Base-by-base conservation (phyloP, 1,140 invertebrate genomes). In the Phymastichus coffea region DNA sequence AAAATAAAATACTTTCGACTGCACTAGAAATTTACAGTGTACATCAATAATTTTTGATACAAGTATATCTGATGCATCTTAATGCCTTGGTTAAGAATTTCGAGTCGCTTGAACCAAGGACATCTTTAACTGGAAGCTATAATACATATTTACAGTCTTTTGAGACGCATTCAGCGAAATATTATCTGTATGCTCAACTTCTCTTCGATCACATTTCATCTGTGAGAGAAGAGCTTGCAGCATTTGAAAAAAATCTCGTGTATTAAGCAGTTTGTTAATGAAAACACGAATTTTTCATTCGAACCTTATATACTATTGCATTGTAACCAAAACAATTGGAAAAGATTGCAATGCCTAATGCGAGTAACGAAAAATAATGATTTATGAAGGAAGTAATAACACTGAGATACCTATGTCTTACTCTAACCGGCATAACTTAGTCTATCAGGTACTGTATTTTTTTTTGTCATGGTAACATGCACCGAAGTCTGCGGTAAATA, bases 391-490 rank as follows among this genome's bases (percentile, higher is more conserved):
- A 67, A 74, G 67, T 73, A 76, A 75, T 73, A 78, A 78, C 76
- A 78, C 70, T 70, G 77, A 78, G 76, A 77, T 77, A 66, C 66
- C 70, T 74, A 77, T 70, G 69, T 78, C 70, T 74, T 72, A 71
- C 69, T 77, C 72, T 76, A 78, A 73, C 77, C 69, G 70, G 78
- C 76, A 78, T 70, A 78, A 73, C 77, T 80, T 78, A 79, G 70
- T 76, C 77, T 80, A 80, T 80, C 78, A 80, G 78, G 78, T 80
- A 80, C 78, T 76, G 73, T 65, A 68, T 73, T n/a, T 59, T 69
- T 66, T 69, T 78, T 70, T 79, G 76, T 79, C 77, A 80, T 80
- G 78, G 78, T 80, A 80, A 80, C 76, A 76, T 78, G 72, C 76
- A 77, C 76, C 74, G n/a, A n/a, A 78, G 72, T 78, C 70, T n/a